Conservation (phyloP, 2,888 invertebrate species). For the Brachypalpus laphriformis region DNA sequence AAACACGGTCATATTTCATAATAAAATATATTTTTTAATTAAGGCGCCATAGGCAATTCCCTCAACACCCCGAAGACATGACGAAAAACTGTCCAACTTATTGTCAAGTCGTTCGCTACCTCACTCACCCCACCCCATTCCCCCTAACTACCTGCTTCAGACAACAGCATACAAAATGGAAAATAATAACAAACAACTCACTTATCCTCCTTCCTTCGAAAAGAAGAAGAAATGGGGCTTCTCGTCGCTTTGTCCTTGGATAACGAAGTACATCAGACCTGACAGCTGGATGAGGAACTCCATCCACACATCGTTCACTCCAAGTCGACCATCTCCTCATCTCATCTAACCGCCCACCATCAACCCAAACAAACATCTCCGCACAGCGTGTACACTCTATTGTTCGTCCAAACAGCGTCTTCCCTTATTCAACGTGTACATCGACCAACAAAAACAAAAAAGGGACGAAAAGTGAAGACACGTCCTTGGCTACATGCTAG, state of each 20-base stretch:
- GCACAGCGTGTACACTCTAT: conserved; percentile 30
- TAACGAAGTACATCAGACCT: conserved; percentile 69
- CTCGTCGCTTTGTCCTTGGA: conserved; percentile 63
- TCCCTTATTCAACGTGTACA: conserved; percentile 38
- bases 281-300: conserved; percentile 71
- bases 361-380: conserved; percentile 55
- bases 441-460: conserved; percentile 7
- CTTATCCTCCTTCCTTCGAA: conserved; percentile 47
- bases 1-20: conserved; percentile 36
- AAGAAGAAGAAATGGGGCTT: conserved; percentile 10
- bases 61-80: conserved; percentile 29
- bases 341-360: conserved; percentile 7
- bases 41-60: conserved; percentile 21
- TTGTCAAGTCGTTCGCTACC: conserved; percentile 23
- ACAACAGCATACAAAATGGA: conserved; percentile 33
- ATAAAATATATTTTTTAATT: conserved; percentile 31
- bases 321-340: conserved; percentile 8
- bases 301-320: conserved; percentile 48
- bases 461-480: conserved; percentile 60
- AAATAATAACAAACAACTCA: conserved; percentile 72
- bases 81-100: conserved; percentile 35
- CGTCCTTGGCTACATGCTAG: conserved; percentile 66
- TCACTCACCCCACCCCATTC: neutral
- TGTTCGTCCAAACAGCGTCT: conserved; percentile 33
- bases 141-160: conserved; percentile 16